Evolutionary conservation across 2,797 vertebrate species (phyloP), one percentile per base, ranked within the genome.

Genomic region (Fistularia tabacaria): DNA sequence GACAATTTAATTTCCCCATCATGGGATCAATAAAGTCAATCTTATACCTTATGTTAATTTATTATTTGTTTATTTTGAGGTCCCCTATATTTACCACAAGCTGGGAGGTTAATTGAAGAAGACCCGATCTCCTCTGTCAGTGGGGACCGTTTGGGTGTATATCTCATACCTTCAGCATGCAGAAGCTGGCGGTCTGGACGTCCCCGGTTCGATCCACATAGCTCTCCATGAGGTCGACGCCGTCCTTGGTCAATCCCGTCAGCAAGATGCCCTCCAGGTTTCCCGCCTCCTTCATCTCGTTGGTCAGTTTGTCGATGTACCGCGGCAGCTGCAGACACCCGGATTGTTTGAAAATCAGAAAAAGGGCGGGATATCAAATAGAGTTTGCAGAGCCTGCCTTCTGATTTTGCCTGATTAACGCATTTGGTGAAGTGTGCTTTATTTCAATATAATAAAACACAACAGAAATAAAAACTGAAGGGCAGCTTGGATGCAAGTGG

Each of bases 131-230:
- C 9, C 10, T 6, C 25, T 36, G 47, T 37, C 6, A 10, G 25
- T 10, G 25, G 3, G 7, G 10, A 10, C 25, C 48, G 25, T n/a
- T 10, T 12, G 8, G 37, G 15, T n/a, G 38, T 13, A 15, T 15
- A 10, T 14, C 38, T 10, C 10, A 36, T 61, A 98, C 97, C 94
- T 95, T 96, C 14, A 99, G 79, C 97, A 98, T 97, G 82, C 95
- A 99, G 79, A 99, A 98, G 69, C 97, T 98, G 58, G 97, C 97
- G 0, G 97, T 99, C 87, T 99, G 97, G n/a, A 99, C 95, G n/a
- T 99, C 97, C 57, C 95, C 95, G 0, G 97, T 99, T 59, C 90
- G 91, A 66, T 98, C 97, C 55, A 99, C 97, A 0, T 96, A 97
- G 79, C 96, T 97, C 88, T 98, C 97, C 93, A 99, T 97, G 44